A percentile compares a stretch with the other conserved stretches of the same genome.
phyloP scores from a whole-genome alignment of 2,113 vertebrate species.

The Carassius carassius region DNA sequence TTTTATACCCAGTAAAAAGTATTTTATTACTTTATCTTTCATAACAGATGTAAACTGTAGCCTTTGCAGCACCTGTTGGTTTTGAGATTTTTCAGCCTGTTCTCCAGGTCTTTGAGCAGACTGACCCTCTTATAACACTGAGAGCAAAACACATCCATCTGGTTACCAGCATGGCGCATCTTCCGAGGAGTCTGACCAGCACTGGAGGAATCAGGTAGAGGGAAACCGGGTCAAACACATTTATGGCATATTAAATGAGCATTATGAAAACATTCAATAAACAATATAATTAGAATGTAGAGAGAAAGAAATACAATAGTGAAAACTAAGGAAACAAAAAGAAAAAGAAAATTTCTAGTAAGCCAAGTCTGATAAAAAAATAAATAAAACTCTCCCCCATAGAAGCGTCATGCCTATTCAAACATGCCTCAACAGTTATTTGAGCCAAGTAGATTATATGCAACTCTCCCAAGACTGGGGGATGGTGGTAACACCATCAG shows the following conservation, averaged over 20 bases:
- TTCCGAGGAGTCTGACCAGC: constrained; percentile 92
- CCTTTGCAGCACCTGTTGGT: constrained; percentile 82
- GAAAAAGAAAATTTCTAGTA: no score
- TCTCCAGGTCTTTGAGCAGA: constrained; percentile 93
- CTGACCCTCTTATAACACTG: constrained; percentile 98
- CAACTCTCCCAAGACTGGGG: not conserved
- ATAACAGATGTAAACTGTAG: constrained; percentile 6
- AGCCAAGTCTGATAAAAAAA: no score
- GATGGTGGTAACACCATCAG: not conserved
- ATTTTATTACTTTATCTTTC: not conserved
- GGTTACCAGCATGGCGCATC: constrained; percentile 81
- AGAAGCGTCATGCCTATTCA: not conserved
- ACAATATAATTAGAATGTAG: not conserved
- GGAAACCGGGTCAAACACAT: not conserved
- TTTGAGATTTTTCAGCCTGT: constrained; percentile 91
- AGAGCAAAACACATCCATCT: constrained; percentile 91
- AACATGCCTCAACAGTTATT: not conserved
- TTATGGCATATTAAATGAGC: not conserved
- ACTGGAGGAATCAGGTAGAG: constrained; percentile 69
- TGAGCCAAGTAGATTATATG: not conserved
- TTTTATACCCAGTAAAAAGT: not conserved
- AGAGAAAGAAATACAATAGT: not conserved
- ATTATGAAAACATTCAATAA: not conserved
- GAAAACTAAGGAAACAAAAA: no score
- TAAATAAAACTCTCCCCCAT: no score